A percentile compares a stretch with the other conserved stretches of the same genome.
phyloP scores from a whole-genome alignment of 2,797 vertebrate genomes.

The Enteromius mattozi region DNA sequence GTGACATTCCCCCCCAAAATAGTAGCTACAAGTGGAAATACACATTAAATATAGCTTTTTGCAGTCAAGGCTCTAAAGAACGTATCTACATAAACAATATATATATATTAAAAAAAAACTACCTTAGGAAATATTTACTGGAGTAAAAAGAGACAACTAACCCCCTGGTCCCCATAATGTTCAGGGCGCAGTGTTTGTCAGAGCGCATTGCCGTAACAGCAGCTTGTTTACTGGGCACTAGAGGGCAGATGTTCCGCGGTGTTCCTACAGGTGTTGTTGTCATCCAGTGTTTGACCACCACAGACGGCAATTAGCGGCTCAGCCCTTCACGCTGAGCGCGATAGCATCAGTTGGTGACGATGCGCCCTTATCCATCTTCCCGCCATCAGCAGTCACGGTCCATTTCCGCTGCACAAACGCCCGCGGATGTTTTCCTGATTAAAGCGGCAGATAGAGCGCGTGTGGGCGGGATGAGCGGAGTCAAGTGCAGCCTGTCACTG shows the following conservation, averaged over 20 bases:
- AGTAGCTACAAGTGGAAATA: background rate
- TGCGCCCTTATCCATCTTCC: conserved; percentile 58
- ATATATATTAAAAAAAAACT: background rate
- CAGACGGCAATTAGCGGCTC: conserved; percentile 52
- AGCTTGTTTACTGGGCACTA: conserved; percentile 45
- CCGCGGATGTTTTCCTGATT: conserved; percentile 70
- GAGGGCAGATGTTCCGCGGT: conserved; percentile 45
- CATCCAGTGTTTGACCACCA: conserved; percentile 59
- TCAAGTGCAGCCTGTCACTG: conserved; percentile 57
- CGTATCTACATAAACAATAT: background rate
- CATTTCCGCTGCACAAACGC: conserved; percentile 72
- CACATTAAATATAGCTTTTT: background rate
- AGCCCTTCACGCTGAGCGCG: conserved; percentile 50
- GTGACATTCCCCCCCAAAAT: background rate
- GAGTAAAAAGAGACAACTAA: background rate
- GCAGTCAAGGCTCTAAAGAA: background rate
- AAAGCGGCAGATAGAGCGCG: conserved; percentile 65
- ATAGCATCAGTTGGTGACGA: conserved; percentile 62
- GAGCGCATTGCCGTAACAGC: background rate
- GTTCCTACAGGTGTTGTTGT: conserved; percentile 49
- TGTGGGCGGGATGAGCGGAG: conserved; percentile 55
- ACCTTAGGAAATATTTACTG: conserved; percentile 6
- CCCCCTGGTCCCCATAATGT: background rate
- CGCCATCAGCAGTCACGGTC: conserved; percentile 65
- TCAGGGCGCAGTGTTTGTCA: background rate